A percentile compares a stretch with the other conserved stretches of the same genome.
Evolutionary conservation across 2,888 invertebrate genomes (phyloP).

Genomic region (Hypomecis atomaria): DNA sequence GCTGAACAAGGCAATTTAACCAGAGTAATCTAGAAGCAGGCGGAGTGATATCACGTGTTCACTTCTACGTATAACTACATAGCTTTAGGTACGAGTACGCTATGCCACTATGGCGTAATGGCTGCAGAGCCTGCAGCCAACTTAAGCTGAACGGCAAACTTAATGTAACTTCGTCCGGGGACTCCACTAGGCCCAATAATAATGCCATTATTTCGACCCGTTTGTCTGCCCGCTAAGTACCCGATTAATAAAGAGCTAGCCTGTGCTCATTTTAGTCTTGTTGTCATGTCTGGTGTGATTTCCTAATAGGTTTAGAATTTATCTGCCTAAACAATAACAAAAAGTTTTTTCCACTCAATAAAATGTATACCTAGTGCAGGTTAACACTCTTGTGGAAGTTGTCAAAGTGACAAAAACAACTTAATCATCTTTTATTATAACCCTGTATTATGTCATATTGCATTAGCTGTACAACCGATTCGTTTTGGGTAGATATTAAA

Average conservation of each 20-base stretch:
- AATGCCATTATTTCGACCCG: constrained; percentile 49
- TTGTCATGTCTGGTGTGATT: no score
- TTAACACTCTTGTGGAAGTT: no score
- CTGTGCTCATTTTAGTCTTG: background rate
- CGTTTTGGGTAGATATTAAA: no score
- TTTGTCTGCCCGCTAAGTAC: constrained; percentile 22
- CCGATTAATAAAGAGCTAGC: constrained; percentile 14
- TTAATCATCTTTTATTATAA: no score
- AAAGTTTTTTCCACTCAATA: no score
- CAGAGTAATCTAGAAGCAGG: constrained; percentile 57
- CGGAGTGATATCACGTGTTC: constrained; percentile 48
- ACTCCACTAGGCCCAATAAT: constrained; percentile 55
- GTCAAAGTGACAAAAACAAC: no score
- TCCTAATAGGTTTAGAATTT: no score
- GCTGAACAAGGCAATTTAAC: constrained; percentile 64
- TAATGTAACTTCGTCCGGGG: constrained; percentile 61
- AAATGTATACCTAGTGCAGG: no score
- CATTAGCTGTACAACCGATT: no score
- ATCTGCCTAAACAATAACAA: no score
- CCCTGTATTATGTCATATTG: no score
- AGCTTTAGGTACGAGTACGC: constrained; percentile 16
- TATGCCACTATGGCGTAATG: constrained; percentile 48
- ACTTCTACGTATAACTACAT: constrained; percentile 24
- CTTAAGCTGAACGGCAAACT: constrained; percentile 66
- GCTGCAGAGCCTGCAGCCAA: constrained; percentile 52